Evolutionary conservation across 2,113 vertebrate species (phyloP).

Genomic region (Calypte anna): DNA sequence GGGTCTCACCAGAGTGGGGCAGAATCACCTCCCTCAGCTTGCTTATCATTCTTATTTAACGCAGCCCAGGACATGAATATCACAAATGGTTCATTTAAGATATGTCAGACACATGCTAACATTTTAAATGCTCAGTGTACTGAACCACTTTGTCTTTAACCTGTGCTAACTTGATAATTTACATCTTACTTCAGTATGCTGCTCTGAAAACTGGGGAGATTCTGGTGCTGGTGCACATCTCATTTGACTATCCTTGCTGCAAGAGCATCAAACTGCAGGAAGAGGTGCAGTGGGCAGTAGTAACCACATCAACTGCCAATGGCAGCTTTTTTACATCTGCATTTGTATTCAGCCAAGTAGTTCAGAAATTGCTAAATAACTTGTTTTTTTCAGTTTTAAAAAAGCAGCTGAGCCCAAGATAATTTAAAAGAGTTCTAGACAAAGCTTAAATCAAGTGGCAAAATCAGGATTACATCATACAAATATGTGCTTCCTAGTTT

Average conservation of each 20-base stretch:
- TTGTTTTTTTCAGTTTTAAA: not conserved
- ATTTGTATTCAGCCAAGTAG: not conserved
- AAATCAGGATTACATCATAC: not conserved
- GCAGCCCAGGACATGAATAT: not conserved
- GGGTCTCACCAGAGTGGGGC: no score
- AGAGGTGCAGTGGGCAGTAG: not conserved
- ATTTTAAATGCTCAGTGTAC: not conserved
- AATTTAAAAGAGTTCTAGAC: not conserved
- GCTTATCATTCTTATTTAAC: not conserved
- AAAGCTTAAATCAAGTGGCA: not conserved
- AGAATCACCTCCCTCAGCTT: no score
- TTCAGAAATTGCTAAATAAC: not conserved
- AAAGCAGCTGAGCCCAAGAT: not conserved
- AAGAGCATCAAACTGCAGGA: not conserved
- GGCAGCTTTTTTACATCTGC: not conserved
- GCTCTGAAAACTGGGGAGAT: not conserved
- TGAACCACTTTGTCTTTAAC: not conserved
- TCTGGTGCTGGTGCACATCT: not conserved
- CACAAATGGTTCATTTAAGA: not conserved
- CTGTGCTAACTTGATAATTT: not conserved
- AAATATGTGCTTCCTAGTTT: not conserved
- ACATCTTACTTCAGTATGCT: not conserved
- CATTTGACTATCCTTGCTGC: not conserved
- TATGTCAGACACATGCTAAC: not conserved
- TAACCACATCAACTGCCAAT: not conserved